Evolutionary conservation across 2,113 vertebrate genomes (phyloP), one percentile per base, ranked within the genome.

Genomic region (Peromyscus maniculatus): DNA sequence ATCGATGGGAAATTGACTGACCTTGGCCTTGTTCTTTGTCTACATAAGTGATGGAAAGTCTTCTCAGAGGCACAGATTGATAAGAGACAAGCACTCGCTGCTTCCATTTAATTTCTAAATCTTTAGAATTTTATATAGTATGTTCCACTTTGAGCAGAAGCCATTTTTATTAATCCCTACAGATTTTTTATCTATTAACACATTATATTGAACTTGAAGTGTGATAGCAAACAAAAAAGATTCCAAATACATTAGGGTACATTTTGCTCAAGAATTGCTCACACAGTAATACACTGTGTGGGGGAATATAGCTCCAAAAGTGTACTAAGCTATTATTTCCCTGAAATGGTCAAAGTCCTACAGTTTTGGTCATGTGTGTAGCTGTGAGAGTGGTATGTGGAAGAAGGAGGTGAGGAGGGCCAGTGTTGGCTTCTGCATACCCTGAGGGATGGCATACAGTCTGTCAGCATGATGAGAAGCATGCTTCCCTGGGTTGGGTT

Each of bases 201-300:
- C 0, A 19, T 43, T 55, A 57, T 31, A 59, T n/a, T 89, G 28
- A 84, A 66, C 1, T 52, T 22, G 36, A 84, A 24, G 0, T 10
- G 21, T 7, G 36, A 4, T 64, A 74, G 87, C 28, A 92, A 86
- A 87, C 2, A 82, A 87, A 79, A 80, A 10, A 49, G 4, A 31
- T 74, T 84, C 13, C 19, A 59, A 57, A 89, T 77, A 10, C 39
- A 84, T 88, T 33, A 66, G 15, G 2, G 3, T 33, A n/a, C 74
- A 77, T 72, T 95, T 95, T 89, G 52, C n/a, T 75, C 13, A 28
- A 77, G 80, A 46, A 15, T 52, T 74, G 52, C 67, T 96, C 46
- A 95, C 0, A 17, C 43, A 59, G 5, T 77, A 57, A 77, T 49
- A 67, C 5, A 71, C 10, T n/a, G 15, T 83, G 79, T 84, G 15